Conservation (phyloP, 2,888 invertebrate species). For the Seira ritae region DNA sequence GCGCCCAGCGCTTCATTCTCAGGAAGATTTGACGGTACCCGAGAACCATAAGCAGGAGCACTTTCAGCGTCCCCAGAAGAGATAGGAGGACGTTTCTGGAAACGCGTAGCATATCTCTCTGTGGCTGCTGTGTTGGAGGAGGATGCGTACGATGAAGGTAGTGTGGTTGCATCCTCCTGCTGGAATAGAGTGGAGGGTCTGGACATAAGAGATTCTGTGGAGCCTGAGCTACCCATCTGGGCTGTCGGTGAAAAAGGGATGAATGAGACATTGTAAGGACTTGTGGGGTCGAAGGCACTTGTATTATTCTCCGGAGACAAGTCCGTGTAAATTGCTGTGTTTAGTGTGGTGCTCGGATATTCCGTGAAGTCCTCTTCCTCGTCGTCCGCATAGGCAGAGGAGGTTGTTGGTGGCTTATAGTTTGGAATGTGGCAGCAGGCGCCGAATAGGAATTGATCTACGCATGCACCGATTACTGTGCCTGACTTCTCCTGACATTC, state of each 20-base stretch:
- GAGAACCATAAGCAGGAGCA: constrained; percentile 52
- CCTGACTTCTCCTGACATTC: constrained; percentile 89
- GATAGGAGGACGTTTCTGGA: constrained; percentile 61
- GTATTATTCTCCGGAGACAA: constrained; percentile 18
- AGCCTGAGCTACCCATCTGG: constrained; percentile 14
- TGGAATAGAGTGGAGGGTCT: constrained; percentile 28
- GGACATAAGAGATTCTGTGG: constrained; percentile 30
- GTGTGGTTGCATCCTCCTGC: constrained; percentile 12
- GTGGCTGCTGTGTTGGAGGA: constrained; percentile 29
- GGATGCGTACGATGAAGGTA: constrained; percentile 9
- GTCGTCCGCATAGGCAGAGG: constrained; percentile 10
- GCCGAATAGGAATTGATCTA: constrained; percentile 94
- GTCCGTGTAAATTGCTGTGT: neutral
- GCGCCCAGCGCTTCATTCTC: constrained; percentile 69
- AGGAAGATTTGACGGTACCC: constrained; percentile 64
- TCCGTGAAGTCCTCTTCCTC: constrained; percentile 19
- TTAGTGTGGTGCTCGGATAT: constrained; percentile 20
- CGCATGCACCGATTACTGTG: constrained; percentile 91
- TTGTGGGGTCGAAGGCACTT: constrained; percentile 33
- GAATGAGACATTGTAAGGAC: constrained; percentile 57
- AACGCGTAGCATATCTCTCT: constrained; percentile 53
- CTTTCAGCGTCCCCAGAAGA: constrained; percentile 44
- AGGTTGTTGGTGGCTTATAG: constrained; percentile 29
- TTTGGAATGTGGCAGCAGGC: constrained; percentile 84
- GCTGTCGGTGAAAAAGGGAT: constrained; percentile 38